phyloP scores from a whole-genome alignment of 2,888 invertebrate genomes.

The Proisotoma minuta region DNA sequence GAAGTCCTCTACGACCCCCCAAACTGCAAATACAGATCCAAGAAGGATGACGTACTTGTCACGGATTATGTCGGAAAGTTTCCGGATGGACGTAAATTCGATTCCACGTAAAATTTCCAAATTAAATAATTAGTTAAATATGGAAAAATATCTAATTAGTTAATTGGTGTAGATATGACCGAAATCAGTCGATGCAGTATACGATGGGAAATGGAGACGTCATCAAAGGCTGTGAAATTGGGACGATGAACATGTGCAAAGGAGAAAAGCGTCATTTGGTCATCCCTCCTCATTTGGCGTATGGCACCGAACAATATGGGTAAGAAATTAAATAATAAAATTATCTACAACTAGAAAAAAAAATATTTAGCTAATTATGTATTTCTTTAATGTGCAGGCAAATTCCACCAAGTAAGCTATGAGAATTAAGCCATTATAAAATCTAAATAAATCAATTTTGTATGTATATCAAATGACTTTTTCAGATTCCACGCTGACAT shows the following conservation, averaged over 20 bases:
- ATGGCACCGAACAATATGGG: constrained; percentile 7
- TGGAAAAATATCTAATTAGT: neutral
- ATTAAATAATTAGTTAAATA: neutral
- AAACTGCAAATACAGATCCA: constrained; percentile 1
- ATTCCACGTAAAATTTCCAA: constrained; percentile 9
- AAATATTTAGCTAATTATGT: too few species aligned
- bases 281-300: constrained; percentile 8
- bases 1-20: neutral
- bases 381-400: too few species aligned
- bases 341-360: too few species aligned
- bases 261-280: constrained; percentile 4
- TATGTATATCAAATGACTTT: neutral
- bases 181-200: constrained; percentile 9
- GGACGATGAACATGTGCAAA: constrained; percentile 11
- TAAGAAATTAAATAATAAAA: too few species aligned
- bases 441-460: too few species aligned
- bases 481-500: constrained; percentile 6
- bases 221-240: constrained; percentile 13
- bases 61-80: constrained; percentile 10
- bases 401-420: constrained; percentile 6
- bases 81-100: constrained; percentile 7
- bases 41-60: constrained; percentile 7
- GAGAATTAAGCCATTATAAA: neutral
- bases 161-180: constrained; percentile 7
- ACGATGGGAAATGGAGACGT: constrained; percentile 9